Conservation (phyloP, 1,140 invertebrate species). For the Orchestia grillus region DNA sequence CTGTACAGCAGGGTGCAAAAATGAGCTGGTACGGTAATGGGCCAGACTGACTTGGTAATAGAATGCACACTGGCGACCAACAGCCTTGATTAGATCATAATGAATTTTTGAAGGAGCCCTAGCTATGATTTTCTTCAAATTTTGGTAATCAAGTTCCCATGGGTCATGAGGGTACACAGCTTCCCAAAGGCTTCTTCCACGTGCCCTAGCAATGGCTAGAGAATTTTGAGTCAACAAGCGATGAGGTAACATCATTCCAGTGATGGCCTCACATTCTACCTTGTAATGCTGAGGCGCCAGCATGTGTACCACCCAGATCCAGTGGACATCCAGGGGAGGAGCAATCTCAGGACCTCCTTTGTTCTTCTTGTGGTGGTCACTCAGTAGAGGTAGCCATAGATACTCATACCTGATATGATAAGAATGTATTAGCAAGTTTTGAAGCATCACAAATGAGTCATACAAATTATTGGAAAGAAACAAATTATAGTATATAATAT, state of each 20-base stretch:
- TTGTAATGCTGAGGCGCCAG: constrained; percentile 59
- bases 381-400: constrained; percentile 58
- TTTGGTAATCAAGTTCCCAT: constrained; percentile 58
- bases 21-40: constrained; percentile 66
- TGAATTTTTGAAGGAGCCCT: neutral
- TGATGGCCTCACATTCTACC: constrained; percentile 50
- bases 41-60: constrained; percentile 68
- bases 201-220: constrained; percentile 14
- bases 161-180: constrained; percentile 66
- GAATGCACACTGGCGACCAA: constrained; percentile 66
- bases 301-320: constrained; percentile 65
- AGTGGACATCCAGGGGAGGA: constrained; percentile 61
- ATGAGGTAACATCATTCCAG: constrained; percentile 53
- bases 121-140: constrained; percentile 22
- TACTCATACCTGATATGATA: constrained; percentile 55
- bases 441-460: neutral
- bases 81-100: constrained; percentile 67
- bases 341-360: constrained; percentile 41
- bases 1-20: constrained; percentile 65
- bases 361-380: constrained; percentile 38
- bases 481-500: too few species aligned
- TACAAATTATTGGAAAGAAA: neutral
- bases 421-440: neutral
- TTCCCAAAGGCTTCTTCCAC: constrained; percentile 63
- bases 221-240: constrained; percentile 44